Evolutionary conservation across 1,140 invertebrate species (phyloP).

Genomic region (Choristoneura fumiferana): DNA sequence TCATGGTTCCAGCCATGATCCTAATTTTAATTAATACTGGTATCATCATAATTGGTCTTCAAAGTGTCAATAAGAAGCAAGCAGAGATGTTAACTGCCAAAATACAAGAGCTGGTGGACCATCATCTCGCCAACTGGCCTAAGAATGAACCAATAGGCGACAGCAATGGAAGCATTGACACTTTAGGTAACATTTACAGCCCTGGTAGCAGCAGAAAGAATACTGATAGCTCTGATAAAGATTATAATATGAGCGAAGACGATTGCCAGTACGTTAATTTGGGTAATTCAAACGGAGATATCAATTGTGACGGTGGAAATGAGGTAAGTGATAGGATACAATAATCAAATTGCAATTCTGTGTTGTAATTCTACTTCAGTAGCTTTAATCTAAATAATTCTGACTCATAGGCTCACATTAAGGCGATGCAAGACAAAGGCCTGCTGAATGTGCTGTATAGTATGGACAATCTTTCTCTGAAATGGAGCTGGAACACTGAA

Average conservation of each 20-base stretch:
- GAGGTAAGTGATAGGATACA: constrained; percentile 55
- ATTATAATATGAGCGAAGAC: constrained; percentile 56
- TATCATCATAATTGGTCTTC: constrained; percentile 67
- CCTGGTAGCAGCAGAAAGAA: constrained; percentile 62
- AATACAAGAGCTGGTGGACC: constrained; percentile 65
- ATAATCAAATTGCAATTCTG: too few species aligned
- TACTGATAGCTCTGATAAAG: constrained; percentile 65
- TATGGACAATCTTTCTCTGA: constrained; percentile 68
- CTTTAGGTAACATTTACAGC: constrained; percentile 53
- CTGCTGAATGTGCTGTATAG: constrained; percentile 54
- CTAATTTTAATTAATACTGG: constrained; percentile 81
- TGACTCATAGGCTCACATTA: constrained; percentile 27
- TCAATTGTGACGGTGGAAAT: constrained; percentile 37
- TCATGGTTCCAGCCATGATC: constrained; percentile 83
- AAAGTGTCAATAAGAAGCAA: constrained; percentile 65
- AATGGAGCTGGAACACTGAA: constrained; percentile 69
- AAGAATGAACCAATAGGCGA: constrained; percentile 48
- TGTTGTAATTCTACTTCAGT: neutral
- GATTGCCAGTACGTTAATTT: constrained; percentile 52
- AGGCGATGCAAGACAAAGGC: constrained; percentile 45
- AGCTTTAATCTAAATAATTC: constrained; percentile 15
- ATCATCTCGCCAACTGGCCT: constrained; percentile 59
- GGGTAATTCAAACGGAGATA: constrained; percentile 35
- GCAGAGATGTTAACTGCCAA: constrained; percentile 59
- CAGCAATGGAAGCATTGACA: constrained; percentile 55